phyloP scores from a whole-genome alignment of 2,888 invertebrate genomes.

The Exocentrus adspersus region DNA sequence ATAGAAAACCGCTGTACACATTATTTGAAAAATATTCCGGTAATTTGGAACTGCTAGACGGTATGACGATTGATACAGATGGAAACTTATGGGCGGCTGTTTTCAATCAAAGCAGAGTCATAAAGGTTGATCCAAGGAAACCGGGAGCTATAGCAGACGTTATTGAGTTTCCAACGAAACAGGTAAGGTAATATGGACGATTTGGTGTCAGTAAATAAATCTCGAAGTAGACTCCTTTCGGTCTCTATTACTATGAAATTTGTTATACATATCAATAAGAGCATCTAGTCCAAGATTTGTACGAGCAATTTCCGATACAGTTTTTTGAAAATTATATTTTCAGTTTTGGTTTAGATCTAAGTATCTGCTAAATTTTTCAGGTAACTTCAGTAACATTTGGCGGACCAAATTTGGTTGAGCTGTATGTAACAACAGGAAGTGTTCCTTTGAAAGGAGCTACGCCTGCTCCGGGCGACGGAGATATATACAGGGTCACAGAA shows the following conservation, averaged over 20 bases:
- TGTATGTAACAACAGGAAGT: conserved; percentile 46
- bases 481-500: conserved; percentile 56
- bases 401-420: conserved; percentile 45
- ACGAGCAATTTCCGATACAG: too few species aligned
- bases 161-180: conserved; percentile 72
- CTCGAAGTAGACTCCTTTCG: too few species aligned
- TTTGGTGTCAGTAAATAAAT: too few species aligned
- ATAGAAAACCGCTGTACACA: background rate
- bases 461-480: conserved; percentile 55
- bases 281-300: too few species aligned
- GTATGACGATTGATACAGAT: conserved; percentile 82
- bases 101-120: conserved; percentile 73
- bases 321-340: too few species aligned
- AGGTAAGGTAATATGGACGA: conserved; percentile 61
- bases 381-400: conserved; percentile 53
- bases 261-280: too few species aligned
- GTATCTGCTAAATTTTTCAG: too few species aligned
- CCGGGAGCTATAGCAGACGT: conserved; percentile 68
- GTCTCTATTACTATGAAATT: background rate
- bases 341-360: too few species aligned
- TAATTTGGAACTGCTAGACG: conserved; percentile 64
- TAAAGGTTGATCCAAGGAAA: conserved; percentile 67
- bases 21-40: too few species aligned
- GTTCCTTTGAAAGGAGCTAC: conserved; percentile 41
- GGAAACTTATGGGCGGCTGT: conserved; percentile 83